These are phyloP conservation scores for Hypolimnas misippus DNA, from an alignment of 2,888 invertebrate species.

Conservation along the genomic window DNA sequence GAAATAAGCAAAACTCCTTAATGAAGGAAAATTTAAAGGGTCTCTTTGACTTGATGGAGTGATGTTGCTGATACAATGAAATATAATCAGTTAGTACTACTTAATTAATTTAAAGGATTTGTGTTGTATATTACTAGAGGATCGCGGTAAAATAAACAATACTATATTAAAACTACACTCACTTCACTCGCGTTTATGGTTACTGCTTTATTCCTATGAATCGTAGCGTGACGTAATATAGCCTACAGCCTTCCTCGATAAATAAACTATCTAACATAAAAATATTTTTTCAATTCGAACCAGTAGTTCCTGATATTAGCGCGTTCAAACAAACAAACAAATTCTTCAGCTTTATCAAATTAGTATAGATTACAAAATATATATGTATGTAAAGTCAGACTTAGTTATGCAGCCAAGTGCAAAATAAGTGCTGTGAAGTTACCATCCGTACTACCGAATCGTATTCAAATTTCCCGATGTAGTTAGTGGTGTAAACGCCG, in stretches of 20 bases:
- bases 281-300: too few species aligned
- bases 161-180: neutral
- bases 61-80: conserved; percentile 6
- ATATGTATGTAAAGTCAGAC: neutral
- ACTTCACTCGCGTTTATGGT: too few species aligned
- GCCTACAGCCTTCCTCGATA: too few species aligned
- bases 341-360: too few species aligned
- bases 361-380: neutral
- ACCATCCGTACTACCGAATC: conserved; percentile 33
- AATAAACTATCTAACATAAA: too few species aligned
- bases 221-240: too few species aligned
- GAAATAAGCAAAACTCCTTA: conserved; percentile 77
- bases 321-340: too few species aligned
- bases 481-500: conserved; percentile 68
- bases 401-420: conserved; percentile 7
- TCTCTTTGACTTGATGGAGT: conserved; percentile 45
- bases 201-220: too few species aligned
- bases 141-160: too few species aligned
- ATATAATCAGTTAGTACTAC: neutral
- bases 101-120: too few species aligned
- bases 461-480: conserved; percentile 47
- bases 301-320: too few species aligned
- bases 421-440: conserved; percentile 19
- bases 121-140: too few species aligned
- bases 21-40: conserved; percentile 72